Percentiles rank a stretch among this genome's conserved stretches.
These are phyloP conservation scores for Whitmania pigra DNA, from an alignment of 1,140 invertebrate genomes.

Conservation along the genomic window DNA sequence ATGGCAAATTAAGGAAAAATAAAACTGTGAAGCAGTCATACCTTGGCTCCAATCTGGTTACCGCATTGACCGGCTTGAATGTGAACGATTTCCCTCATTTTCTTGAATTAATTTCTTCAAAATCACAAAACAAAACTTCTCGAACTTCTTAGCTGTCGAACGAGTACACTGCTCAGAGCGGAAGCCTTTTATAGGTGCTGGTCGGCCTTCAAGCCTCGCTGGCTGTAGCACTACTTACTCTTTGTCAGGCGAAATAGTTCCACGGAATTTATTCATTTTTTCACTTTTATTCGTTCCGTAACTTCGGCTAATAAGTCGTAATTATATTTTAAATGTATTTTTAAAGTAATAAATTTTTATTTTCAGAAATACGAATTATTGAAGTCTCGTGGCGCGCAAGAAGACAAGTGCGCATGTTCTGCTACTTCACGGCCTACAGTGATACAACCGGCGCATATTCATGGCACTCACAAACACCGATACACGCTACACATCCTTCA, in stretches of 20 bases:
- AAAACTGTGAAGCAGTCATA: background rate
- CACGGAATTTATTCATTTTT: background rate
- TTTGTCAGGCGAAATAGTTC: background rate
- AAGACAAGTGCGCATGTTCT: no score
- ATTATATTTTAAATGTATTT: no score
- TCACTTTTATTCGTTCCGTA: background rate
- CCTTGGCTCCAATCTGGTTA: constrained; percentile 23
- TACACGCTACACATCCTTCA: no score
- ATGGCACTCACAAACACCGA: no score
- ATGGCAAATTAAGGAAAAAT: background rate
- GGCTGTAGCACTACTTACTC: background rate
- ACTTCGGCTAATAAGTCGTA: no score
- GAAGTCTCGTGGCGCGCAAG: no score
- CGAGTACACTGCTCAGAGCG: background rate
- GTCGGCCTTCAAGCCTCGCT: background rate
- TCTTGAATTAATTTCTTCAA: constrained; percentile 2
- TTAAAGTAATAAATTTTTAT: no score
- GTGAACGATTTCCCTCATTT: constrained; percentile 25
- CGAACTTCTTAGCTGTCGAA: background rate
- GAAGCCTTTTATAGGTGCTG: background rate
- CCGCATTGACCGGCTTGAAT: constrained; percentile 22
- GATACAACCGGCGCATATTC: no score
- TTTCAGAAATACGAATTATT: no score
- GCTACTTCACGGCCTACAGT: no score
- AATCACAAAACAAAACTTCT: no score